These are phyloP conservation scores for Aspidoscelis tigris DNA, from an alignment of 2,113 vertebrate species.

Conservation along the genomic window DNA sequence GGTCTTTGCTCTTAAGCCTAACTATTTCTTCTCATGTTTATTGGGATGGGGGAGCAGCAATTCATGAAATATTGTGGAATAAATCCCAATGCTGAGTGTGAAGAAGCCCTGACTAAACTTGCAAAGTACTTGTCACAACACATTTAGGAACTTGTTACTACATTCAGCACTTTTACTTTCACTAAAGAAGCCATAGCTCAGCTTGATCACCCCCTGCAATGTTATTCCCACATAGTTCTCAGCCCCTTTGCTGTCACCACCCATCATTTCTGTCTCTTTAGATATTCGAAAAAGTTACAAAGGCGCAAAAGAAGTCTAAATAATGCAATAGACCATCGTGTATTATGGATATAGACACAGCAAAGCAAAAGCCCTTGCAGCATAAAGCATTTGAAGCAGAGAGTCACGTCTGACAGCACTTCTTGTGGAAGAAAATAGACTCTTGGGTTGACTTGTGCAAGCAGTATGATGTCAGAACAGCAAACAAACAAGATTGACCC, in stretches of 20 bases:
- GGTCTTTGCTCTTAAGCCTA: too few relatives aligned
- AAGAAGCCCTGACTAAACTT: not conserved
- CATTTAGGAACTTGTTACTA: not conserved
- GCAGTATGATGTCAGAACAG: not conserved
- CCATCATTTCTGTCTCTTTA: not conserved
- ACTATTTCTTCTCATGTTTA: not conserved
- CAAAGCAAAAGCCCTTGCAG: not conserved
- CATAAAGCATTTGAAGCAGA: not conserved
- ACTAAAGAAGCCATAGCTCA: not conserved
- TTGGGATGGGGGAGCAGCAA: constrained; percentile 3
- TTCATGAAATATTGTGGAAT: constrained; percentile 13
- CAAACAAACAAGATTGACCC: not conserved
- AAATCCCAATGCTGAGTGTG: not conserved
- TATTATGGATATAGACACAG: not conserved
- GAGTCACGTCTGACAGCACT: constrained; percentile 4
- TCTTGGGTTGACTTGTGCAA: not conserved
- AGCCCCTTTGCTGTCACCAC: constrained; percentile 11
- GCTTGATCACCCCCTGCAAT: constrained; percentile 14
- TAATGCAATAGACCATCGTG: constrained; percentile 10
- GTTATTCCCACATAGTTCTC: not conserved
- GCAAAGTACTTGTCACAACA: constrained; percentile 11
- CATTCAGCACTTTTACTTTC: constrained; percentile 3
- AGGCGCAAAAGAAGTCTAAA: constrained; percentile 1
- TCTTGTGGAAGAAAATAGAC: not conserved
- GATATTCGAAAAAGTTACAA: constrained; percentile 1